phyloP scores from a whole-genome alignment of 2,888 invertebrate genomes.

The Apamea anceps region DNA sequence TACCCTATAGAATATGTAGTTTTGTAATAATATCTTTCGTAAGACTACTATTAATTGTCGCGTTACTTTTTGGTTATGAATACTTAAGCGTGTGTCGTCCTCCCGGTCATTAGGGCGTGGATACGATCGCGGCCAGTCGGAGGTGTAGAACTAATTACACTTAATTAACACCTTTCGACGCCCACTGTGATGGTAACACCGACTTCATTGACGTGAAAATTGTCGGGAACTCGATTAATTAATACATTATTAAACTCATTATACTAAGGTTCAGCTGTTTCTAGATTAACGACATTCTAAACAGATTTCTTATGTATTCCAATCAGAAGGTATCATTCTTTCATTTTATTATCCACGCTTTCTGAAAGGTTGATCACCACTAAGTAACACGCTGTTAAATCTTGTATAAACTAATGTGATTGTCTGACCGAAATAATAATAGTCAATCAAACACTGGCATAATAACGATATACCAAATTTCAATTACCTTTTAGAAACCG shows the following conservation, averaged over 20 bases:
- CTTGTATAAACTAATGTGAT: background rate
- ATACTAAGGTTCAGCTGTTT: background rate
- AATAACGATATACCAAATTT: background rate
- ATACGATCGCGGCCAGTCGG: constrained; percentile 43
- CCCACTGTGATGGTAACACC: constrained; percentile 30
- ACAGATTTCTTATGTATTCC: background rate
- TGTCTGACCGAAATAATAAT: background rate
- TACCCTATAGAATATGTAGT: background rate
- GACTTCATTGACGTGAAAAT: constrained; percentile 45
- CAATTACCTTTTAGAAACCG: background rate
- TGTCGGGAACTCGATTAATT: constrained; percentile 16
- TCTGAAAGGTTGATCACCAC: background rate
- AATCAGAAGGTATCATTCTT: background rate
- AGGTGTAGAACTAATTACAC: constrained; percentile 65
- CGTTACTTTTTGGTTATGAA: constrained; percentile 46
- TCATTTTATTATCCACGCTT: background rate
- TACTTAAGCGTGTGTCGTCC: constrained; percentile 45
- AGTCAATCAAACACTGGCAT: background rate
- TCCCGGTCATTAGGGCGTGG: constrained; percentile 63
- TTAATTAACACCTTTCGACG: constrained; percentile 49
- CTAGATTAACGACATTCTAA: background rate
- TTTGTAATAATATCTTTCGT: constrained; percentile 19
- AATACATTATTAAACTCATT: background rate
- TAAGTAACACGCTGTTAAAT: background rate
- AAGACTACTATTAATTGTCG: constrained; percentile 18